A percentile compares a stretch with the other conserved stretches of the same genome.
phyloP scores from a whole-genome alignment of 1,140 invertebrate genomes.

The Sitobion miscanthi region DNA sequence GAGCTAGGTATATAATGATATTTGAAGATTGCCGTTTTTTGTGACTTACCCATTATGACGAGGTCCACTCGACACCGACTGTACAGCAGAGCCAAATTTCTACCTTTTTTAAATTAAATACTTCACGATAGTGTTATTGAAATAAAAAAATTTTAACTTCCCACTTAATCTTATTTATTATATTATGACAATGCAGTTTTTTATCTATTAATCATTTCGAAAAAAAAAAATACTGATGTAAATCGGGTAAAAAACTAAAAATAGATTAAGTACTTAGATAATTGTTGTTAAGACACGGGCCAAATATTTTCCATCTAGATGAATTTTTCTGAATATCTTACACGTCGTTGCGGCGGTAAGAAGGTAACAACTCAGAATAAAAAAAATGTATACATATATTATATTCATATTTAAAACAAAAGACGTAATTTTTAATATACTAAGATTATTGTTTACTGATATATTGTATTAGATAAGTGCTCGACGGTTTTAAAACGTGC shows the following conservation, averaged over 20 bases:
- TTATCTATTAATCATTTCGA: too few species aligned
- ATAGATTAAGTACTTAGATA: neutral
- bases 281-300: neutral
- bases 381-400: neutral
- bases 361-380: neutral
- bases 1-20: too few species aligned
- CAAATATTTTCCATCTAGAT: neutral
- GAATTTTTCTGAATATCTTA: neutral
- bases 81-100: too few species aligned
- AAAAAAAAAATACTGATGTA: too few species aligned
- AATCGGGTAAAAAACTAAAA: neutral
- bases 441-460: conserved; percentile 12
- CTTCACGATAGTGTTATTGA: too few species aligned
- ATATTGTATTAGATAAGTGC: neutral
- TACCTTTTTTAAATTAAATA: too few species aligned
- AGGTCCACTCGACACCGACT: too few species aligned
- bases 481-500: neutral
- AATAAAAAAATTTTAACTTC: too few species aligned
- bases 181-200: too few species aligned
- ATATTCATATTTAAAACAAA: neutral
- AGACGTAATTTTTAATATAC: neutral
- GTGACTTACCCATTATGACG: too few species aligned
- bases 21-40: too few species aligned
- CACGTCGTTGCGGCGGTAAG: neutral
- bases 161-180: too few species aligned